phyloP scores from a whole-genome alignment of 1,140 invertebrate genomes.

The Mactra quadrangularis region DNA sequence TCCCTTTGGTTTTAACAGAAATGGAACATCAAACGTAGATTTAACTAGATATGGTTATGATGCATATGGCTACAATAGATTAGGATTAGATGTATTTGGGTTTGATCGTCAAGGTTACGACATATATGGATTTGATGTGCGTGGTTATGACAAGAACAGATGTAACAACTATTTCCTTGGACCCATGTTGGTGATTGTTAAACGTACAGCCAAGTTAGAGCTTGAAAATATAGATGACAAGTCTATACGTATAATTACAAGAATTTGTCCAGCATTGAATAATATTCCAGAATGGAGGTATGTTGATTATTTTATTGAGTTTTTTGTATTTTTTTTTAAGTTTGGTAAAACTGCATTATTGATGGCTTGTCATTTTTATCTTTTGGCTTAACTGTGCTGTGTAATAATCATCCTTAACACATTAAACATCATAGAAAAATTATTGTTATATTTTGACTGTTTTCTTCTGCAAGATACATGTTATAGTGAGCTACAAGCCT shows the following conservation, averaged over 20 bases:
- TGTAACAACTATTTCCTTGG: conserved; percentile 75
- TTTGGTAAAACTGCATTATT: no score
- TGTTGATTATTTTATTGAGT: background rate
- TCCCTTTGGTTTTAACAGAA: conserved; percentile 70
- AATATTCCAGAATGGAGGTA: conserved; percentile 69
- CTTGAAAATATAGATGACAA: conserved; percentile 69
- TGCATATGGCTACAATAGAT: conserved; percentile 74
- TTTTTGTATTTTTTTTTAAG: conserved; percentile 7
- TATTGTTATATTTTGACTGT: no score
- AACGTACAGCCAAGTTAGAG: conserved; percentile 53
- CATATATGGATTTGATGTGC: conserved; percentile 73
- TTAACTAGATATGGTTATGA: conserved; percentile 65
- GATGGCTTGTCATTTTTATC: no score
- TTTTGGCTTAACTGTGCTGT: no score
- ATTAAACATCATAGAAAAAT: no score
- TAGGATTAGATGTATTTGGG: conserved; percentile 74
- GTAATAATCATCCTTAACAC: no score
- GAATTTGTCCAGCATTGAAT: conserved; percentile 74
- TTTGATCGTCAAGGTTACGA: conserved; percentile 76
- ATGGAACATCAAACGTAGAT: conserved; percentile 53
- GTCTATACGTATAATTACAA: conserved; percentile 69
- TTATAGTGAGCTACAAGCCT: no score
- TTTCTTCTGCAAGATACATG: no score
- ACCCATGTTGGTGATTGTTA: conserved; percentile 72
- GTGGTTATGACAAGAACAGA: conserved; percentile 67